A percentile compares a stretch with the other conserved stretches of the same genome.
phyloP scores from a whole-genome alignment of 2,113 vertebrate genomes.

The Notechis scutatus region DNA sequence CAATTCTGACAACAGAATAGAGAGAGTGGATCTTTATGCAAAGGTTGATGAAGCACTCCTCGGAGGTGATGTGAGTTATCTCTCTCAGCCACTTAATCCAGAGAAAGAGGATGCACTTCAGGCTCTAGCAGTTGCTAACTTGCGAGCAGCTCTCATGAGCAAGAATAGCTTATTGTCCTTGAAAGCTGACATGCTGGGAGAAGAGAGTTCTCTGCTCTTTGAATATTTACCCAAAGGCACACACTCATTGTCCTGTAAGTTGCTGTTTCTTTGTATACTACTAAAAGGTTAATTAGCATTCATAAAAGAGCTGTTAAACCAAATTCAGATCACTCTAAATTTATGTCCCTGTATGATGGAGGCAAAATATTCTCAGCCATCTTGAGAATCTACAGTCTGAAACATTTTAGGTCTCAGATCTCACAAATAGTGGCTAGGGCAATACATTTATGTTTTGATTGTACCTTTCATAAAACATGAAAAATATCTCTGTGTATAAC shows the following conservation, averaged over 20 bases:
- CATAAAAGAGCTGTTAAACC: background rate
- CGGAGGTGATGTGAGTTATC: constrained; percentile 75
- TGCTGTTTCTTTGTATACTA: constrained; percentile 19
- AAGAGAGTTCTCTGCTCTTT: constrained; percentile 91
- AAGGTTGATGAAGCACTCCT: constrained; percentile 82
- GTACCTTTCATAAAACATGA: background rate
- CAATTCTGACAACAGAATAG: constrained; percentile 81
- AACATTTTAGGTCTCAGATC: background rate
- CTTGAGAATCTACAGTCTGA: background rate
- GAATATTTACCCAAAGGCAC: constrained; percentile 95
- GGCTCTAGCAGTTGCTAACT: constrained; percentile 85
- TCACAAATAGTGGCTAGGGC: background rate
- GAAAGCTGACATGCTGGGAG: constrained; percentile 89
- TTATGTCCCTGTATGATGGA: background rate
- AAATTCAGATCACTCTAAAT: accelerated
- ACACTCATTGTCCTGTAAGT: constrained; percentile 94
- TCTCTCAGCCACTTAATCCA: constrained; percentile 69
- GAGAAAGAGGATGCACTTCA: constrained; percentile 85
- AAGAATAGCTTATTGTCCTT: constrained; percentile 96
- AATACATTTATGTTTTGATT: background rate
- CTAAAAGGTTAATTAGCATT: background rate
- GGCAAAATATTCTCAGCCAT: background rate
- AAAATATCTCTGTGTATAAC: background rate
- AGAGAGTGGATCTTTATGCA: constrained; percentile 80
- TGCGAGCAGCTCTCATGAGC: constrained; percentile 93